Base-by-base conservation (phyloP, 2,797 vertebrate species). In the Lateolabrax maculatus region DNA sequence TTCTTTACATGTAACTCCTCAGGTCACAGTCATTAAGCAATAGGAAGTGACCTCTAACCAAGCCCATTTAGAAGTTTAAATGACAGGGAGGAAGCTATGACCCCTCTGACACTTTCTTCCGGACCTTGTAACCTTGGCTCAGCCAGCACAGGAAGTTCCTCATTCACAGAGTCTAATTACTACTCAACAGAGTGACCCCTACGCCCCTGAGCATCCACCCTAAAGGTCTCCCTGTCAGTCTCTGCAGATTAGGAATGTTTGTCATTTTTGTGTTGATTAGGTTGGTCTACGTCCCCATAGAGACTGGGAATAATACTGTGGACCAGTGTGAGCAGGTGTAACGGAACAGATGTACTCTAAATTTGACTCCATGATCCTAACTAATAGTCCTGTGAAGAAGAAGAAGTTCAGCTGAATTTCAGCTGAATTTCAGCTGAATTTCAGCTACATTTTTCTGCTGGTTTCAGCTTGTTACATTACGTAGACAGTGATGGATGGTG, bases 121-220 rank as follows among this genome's bases (percentile, higher is more conserved):
- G 25, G 83, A 86, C 89, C 81, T 83, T 75, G 41, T 84, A 81
- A 87, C 88, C 85, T 87, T 70, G 74, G 71, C 80, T 82, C 73
- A 55, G 75, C 82, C 90, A 65, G 71, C 84, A 90, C 86, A 93
- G 93, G 94, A 95, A 94, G 88, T 89, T 73, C 68, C 85, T 87
- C 79, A 80, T 80, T 89, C 85, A 91, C 56, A 25, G 7, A 66
- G 81, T 78, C 34, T 71, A 85, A 87, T 85, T 82, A 86, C 77
- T 48, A 27, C 84, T 75, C 75, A 86, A 83, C 64, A 64, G 43
- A 56, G 57, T 77, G 58, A 87, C 90, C 88, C 31, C 82, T 71
- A 16, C 8, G 58, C 66, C 77, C 70, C 36, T 2, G 39, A 75
- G 65, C 75, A 19, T 52, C 71, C 73, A 77, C 77, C 70, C 70